phyloP scores from a whole-genome alignment of 2,113 vertebrate genomes.

The Pollimyrus isidori region DNA sequence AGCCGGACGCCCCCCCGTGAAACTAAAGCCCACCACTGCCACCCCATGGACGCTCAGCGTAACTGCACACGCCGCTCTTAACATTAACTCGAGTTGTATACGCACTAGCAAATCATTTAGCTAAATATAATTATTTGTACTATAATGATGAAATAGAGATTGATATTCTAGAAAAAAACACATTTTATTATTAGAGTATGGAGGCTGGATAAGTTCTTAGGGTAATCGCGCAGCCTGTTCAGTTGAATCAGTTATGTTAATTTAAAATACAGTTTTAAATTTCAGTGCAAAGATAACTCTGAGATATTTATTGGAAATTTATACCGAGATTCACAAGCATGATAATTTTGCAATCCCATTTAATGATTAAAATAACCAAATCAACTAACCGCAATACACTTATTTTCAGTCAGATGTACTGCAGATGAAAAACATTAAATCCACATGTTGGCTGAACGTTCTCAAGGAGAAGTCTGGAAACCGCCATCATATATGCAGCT shows the following conservation, averaged over 20 bases:
- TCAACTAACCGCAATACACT: not conserved
- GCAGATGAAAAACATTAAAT: not conserved
- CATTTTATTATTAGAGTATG: not conserved
- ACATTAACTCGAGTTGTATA: conserved; percentile 47
- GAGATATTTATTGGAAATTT: not conserved
- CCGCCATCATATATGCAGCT: not conserved
- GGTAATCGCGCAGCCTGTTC: not conserved
- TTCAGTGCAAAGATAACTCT: not conserved
- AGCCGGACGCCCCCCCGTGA: not conserved
- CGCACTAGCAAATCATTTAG: conserved; percentile 42
- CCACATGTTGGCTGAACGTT: not conserved
- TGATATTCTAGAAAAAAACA: not conserved
- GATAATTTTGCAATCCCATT: not conserved
- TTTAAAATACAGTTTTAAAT: not conserved
- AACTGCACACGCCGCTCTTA: conserved; percentile 28
- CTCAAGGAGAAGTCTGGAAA: not conserved
- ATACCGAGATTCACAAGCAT: not conserved
- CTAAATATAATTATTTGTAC: not conserved
- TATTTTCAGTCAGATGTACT: not conserved
- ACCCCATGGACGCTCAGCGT: conserved; percentile 26
- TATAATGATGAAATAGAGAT: not conserved
- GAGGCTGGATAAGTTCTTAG: not conserved
- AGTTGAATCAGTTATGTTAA: not conserved
- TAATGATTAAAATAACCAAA: not conserved
- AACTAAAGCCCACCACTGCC: conserved; percentile 22